A percentile compares a stretch with the other conserved stretches of the same genome.
phyloP scores from a whole-genome alignment of 1,140 invertebrate species.

The Pectinophora gossypiella region DNA sequence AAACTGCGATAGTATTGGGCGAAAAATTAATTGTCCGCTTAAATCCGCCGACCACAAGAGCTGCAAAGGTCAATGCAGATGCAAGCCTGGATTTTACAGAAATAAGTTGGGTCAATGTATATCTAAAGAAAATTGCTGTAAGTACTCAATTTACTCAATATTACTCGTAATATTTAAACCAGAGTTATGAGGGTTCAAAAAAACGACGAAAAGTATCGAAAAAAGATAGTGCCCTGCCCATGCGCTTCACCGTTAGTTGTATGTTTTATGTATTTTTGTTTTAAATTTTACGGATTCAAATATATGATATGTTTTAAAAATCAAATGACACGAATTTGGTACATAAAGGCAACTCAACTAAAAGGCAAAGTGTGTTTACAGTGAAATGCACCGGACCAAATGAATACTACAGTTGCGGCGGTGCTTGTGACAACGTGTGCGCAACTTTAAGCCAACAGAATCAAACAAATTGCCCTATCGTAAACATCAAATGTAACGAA shows the following conservation, averaged over 20 bases:
- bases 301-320: too few species aligned
- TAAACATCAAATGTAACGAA: slow-evolving; percentile 61
- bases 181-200: too few species aligned
- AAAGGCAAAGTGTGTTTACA: too few species aligned
- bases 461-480: slow-evolving; percentile 50
- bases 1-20: not conserved
- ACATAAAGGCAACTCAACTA: too few species aligned
- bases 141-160: slow-evolving; percentile 8
- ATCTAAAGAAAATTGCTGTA: slow-evolving; percentile 16
- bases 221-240: too few species aligned
- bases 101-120: slow-evolving; percentile 14
- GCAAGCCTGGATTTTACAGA: not conserved
- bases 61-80: not conserved
- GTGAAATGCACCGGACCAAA: slow-evolving; percentile 30
- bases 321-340: too few species aligned
- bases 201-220: too few species aligned
- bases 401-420: slow-evolving; percentile 57
- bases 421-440: slow-evolving; percentile 70
- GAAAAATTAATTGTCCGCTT: not conserved
- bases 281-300: too few species aligned
- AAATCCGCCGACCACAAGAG: not conserved
- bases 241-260: too few species aligned
- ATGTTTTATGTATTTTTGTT: too few species aligned
- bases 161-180: too few species aligned
- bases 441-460: slow-evolving; percentile 51